Conservation (phyloP, 2,797 vertebrate species). For the Tiaroga cobitis region DNA sequence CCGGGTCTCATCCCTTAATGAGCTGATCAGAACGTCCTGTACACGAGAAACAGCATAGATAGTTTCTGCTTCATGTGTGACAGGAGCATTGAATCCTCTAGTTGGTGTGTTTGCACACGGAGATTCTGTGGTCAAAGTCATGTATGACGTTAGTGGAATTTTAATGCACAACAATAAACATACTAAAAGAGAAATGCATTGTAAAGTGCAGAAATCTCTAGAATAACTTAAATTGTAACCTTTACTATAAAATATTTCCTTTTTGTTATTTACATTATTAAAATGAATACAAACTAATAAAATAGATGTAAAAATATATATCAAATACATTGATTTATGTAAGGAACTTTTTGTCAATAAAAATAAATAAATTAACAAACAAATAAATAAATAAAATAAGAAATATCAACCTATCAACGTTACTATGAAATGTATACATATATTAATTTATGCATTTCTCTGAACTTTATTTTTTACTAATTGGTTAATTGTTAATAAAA, state of each 20-base stretch:
- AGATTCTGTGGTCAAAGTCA: conserved; percentile 30
- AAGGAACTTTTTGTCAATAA: background rate
- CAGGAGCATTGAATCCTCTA: conserved; percentile 8
- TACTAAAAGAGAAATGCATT: background rate
- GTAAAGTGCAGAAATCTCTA: background rate
- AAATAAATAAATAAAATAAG: background rate
- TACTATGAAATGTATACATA: no score
- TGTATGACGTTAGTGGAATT: conserved; percentile 2
- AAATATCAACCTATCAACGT: no score
- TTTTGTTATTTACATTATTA: background rate
- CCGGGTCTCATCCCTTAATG: background rate
- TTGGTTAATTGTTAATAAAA: background rate
- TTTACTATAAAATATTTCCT: no score
- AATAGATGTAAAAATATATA: background rate
- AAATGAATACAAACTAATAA: background rate
- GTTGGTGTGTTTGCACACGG: conserved; percentile 22
- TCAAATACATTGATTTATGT: background rate
- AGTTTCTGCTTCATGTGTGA: conserved; percentile 10
- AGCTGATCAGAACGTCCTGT: background rate
- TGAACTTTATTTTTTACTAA: background rate
- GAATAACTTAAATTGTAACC: background rate
- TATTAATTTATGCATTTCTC: background rate
- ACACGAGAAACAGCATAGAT: background rate
- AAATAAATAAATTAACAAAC: background rate
- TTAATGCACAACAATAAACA: background rate